Evolutionary conservation across 2,113 vertebrate species (phyloP).

Genomic region (Silurus glanis): DNA sequence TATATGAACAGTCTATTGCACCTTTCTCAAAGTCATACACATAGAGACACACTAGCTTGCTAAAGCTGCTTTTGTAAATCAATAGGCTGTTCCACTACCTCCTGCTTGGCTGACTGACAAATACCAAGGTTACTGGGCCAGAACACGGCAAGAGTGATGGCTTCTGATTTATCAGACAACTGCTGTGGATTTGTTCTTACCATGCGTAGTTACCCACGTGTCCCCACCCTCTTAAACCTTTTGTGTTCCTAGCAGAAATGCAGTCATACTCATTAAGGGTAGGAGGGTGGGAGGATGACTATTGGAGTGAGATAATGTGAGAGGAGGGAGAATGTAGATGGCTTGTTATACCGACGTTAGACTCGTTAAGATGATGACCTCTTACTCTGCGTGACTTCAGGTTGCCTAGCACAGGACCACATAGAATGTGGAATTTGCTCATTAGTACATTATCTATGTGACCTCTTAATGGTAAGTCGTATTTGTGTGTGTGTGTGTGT

Average conservation of each 20-base stretch:
- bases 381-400: conserved; percentile 38
- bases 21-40: conserved; percentile 13
- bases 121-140: conserved; percentile 38
- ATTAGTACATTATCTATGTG: conserved; percentile 43
- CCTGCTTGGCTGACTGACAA: conserved; percentile 25
- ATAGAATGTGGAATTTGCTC: conserved; percentile 36
- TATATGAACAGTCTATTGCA: background rate
- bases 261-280: background rate
- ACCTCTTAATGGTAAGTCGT: conserved; percentile 29
- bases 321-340: conserved; percentile 31
- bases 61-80: conserved; percentile 27
- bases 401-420: conserved; percentile 34
- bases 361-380: conserved; percentile 48
- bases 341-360: conserved; percentile 27
- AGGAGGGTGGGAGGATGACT: background rate
- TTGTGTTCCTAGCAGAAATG: conserved; percentile 11
- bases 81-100: conserved; percentile 26
- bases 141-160: conserved; percentile 30
- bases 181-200: conserved; percentile 16
- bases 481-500: conserved; percentile 7
- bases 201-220: conserved; percentile 25
- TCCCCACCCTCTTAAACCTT: background rate
- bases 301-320: background rate
- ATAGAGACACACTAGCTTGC: conserved; percentile 22
- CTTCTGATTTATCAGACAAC: conserved; percentile 32